A percentile compares a stretch with the other conserved stretches of the same genome.
phyloP scores from a whole-genome alignment of 2,888 invertebrate species.

The Disparrhopalites patrizii region DNA sequence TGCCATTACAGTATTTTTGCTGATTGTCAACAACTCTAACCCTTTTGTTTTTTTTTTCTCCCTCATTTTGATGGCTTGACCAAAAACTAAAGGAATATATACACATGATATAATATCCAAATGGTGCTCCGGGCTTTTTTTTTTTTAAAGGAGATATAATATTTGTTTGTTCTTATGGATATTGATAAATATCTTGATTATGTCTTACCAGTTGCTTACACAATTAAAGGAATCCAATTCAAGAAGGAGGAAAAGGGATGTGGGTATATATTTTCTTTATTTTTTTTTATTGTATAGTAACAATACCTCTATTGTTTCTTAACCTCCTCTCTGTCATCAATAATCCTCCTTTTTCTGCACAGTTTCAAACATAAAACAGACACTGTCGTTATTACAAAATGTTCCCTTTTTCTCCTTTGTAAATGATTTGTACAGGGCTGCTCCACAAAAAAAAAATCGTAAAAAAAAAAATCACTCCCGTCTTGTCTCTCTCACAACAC shows the following conservation, averaged over 20 bases:
- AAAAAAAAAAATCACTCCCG: no score
- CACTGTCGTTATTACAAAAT: no score
- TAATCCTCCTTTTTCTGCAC: constrained; percentile 1
- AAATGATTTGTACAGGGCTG: no score
- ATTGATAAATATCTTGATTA: constrained; percentile 9
- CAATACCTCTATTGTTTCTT: constrained; percentile 9
- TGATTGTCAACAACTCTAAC: background rate
- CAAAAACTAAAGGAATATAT: no score
- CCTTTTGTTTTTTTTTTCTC: no score
- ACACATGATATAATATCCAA: no score
- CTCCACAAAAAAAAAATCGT: no score
- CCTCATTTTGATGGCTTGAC: no score
- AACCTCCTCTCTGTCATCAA: background rate
- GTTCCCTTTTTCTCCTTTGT: no score
- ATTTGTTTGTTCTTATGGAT: background rate
- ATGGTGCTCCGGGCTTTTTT: no score
- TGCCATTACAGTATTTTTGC: background rate
- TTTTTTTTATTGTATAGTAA: background rate
- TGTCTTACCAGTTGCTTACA: constrained; percentile 14
- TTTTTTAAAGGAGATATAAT: background rate
- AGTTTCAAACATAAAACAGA: no score
- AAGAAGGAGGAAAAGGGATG: constrained; percentile 1
- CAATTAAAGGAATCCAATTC: constrained; percentile 8
- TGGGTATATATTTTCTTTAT: constrained; percentile 2
- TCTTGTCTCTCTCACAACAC: no score